phyloP scores from a whole-genome alignment of 2,113 vertebrate species.

The Pleuronectes platessa region DNA sequence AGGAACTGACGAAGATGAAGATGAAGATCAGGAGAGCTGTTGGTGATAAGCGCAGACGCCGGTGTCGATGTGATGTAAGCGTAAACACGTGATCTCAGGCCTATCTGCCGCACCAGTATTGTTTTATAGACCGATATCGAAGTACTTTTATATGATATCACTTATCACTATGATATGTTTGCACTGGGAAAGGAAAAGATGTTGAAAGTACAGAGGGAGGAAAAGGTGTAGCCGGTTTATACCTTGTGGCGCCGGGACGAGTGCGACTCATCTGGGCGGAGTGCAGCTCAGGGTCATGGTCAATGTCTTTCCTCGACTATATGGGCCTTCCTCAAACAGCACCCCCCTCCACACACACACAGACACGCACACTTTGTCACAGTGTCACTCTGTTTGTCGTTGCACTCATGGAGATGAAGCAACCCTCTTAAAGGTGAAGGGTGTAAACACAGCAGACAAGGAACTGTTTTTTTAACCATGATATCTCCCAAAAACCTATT shows the following conservation, averaged over 20 bases:
- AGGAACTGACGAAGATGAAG: no score
- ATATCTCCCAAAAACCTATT: no score
- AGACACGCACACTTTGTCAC: not conserved
- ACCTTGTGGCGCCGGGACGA: not conserved
- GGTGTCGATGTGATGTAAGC: no score
- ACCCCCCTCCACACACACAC: not conserved
- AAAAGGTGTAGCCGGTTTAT: conserved; percentile 49
- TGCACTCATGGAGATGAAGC: not conserved
- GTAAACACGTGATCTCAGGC: not conserved
- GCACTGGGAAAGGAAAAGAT: conserved; percentile 26
- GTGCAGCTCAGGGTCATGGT: conserved; percentile 58
- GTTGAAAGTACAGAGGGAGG: conserved; percentile 20
- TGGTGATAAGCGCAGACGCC: no score
- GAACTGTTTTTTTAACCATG: not conserved
- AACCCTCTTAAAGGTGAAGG: not conserved
- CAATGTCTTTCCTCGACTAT: conserved; percentile 21
- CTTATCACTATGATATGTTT: conserved; percentile 6
- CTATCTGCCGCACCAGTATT: conserved; percentile 60
- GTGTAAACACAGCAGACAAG: not conserved
- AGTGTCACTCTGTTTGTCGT: not conserved
- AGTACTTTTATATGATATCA: conserved; percentile 29
- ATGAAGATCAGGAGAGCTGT: no score
- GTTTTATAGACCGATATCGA: conserved; percentile 55
- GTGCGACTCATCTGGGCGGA: conserved; percentile 55
- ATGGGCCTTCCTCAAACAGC: not conserved